These are phyloP conservation scores for Lacerta agilis DNA, from an alignment of 2,797 vertebrate species.

Conservation along the genomic window DNA sequence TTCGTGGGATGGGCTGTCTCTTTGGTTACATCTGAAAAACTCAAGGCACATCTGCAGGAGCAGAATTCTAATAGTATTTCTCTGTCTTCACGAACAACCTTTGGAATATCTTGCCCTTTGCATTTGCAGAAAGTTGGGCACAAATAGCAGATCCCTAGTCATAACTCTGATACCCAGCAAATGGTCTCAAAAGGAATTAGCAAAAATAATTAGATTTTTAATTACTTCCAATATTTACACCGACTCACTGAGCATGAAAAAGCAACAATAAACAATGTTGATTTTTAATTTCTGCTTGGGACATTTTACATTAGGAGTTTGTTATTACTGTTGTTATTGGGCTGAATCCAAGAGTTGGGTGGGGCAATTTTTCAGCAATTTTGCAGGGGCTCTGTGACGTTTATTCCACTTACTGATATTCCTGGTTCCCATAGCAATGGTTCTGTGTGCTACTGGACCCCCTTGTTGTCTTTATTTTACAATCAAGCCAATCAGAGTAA, in stretches of 20 bases:
- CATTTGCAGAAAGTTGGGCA: background rate
- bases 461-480: background rate
- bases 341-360: background rate
- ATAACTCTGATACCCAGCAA: background rate
- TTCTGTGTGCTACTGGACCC: background rate
- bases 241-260: no score
- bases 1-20: background rate
- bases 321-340: no score
- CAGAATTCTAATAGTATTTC: background rate
- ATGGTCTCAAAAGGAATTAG: background rate
- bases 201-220: conserved; percentile 14
- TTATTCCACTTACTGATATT: background rate
- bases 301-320: background rate
- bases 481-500: background rate
- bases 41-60: background rate
- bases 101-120: background rate
- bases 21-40: background rate
- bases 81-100: background rate
- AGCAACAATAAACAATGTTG: background rate
- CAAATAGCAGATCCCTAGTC: background rate
- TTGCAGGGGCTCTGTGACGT: background rate
- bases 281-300: background rate
- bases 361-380: background rate
- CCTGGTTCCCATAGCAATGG: background rate
- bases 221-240: background rate